These are phyloP conservation scores for Ceriagrion tenellum DNA, from an alignment of 2,888 invertebrate species.

Conservation along the genomic window DNA sequence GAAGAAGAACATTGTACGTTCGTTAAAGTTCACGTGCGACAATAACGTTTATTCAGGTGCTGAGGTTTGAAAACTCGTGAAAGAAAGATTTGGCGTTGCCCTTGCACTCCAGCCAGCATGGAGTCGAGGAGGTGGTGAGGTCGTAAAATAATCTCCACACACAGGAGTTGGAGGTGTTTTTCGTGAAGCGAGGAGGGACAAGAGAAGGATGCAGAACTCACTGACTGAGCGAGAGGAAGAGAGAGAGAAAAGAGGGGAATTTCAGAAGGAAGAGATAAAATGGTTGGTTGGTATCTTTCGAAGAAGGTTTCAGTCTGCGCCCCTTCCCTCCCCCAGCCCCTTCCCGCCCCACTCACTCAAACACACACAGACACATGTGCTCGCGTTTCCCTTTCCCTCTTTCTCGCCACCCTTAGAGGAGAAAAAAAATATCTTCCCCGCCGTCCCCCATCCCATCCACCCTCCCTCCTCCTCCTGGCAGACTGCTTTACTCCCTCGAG, in stretches of 20 bases:
- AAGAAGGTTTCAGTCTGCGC: conserved; percentile 16
- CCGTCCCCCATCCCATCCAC: background rate
- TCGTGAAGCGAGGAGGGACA: background rate
- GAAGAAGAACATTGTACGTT: no score
- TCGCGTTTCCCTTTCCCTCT: background rate
- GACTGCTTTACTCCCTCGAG: conserved; percentile 64
- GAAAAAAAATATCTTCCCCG: background rate
- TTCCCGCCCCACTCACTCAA: background rate
- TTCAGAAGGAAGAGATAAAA: conserved; percentile 26
- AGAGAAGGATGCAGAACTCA: background rate
- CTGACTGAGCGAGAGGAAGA: background rate
- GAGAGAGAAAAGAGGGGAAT: background rate
- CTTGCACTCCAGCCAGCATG: no score
- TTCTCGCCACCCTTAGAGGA: background rate
- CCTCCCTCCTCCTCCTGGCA: conserved; percentile 1
- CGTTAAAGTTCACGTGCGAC: no score
- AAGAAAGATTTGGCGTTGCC: no score
- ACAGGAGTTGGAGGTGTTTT: background rate
- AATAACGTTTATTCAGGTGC: no score
- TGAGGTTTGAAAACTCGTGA: no score
- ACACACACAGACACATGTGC: background rate
- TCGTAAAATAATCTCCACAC: background rate
- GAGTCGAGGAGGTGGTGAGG: background rate
- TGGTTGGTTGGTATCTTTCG: conserved; percentile 21
- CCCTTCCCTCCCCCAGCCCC: background rate